Base-by-base conservation (phyloP, 2,113 vertebrate species). In the Cyrtonyx montezumae region DNA sequence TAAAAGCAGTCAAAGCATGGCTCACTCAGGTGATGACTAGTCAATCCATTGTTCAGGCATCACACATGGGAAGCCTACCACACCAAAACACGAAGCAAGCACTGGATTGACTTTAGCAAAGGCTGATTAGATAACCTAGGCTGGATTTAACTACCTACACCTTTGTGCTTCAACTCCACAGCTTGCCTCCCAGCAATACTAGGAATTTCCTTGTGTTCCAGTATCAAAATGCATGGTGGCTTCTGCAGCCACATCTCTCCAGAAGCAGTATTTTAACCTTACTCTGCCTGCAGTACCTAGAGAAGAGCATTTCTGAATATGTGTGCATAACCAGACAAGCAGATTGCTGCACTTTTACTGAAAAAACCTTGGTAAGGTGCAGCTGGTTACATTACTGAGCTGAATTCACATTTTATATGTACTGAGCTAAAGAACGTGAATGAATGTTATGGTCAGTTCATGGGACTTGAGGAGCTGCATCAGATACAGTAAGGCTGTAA, bases 11-110 rank as follows among this genome's bases (percentile, higher is more conserved):
- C 91, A 40, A 81, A 79, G 25, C 32, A 58, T 53, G 40, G 12
- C 65, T 55, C 42, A 34, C 18, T 22, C 9, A 34, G 42, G 22
- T 62, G 21, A 87, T 36, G 62, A 79, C 49, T 43, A 28, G 51
- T 53, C 51, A 53, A 53, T 14, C 26, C 3, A 10, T 53, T 8
- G 9, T 28, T 28, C 51, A 53, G 11, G 62, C 30, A 48, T 43
- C 13, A 16, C 2, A 0, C 0, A 1, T 21, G 12, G 28, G 25
- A 80, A 74, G 9, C 0, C 1, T 17, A 10, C 34, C 77, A 17
- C 34, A 46, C 40, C 21, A 51, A 32, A 0, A 0, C 2, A 3
- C 25, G 11, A 12, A 45, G 40, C 1, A 1, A 78, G 56, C 19
- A 34, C 8, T 21, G 59, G 34, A 49, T 11, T 40, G 36, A 22